A percentile compares a stretch with the other conserved stretches of the same genome.
Conservation (phyloP, 2,113 vertebrate genomes). For the Sinocyclocheilus rhinocerous region DNA sequence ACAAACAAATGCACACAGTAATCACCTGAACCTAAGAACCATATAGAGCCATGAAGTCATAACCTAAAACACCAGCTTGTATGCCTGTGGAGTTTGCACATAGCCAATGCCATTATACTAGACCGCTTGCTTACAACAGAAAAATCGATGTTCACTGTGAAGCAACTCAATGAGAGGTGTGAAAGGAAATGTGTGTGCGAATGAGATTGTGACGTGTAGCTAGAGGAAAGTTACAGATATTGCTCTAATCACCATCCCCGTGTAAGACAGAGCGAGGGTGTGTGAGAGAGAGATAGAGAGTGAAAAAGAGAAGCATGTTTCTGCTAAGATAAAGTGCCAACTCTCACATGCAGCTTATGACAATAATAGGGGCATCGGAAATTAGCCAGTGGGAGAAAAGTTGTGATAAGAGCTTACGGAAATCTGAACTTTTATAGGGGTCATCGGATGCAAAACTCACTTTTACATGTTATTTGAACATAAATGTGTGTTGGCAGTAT, state of each 20-base stretch:
- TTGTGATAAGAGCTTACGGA: neutral
- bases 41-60: neutral
- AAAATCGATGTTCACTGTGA: neutral
- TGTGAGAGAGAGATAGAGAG: conserved; percentile 6
- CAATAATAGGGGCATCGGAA: conserved; percentile 8
- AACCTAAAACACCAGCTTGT: too few species aligned
- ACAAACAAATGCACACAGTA: neutral
- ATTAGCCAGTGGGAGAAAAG: conserved; percentile 29
- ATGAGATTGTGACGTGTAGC: conserved; percentile 34
- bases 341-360: neutral
- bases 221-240: conserved; percentile 25
- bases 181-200: conserved; percentile 54
- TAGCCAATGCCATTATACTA: neutral
- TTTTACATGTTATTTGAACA: too few species aligned
- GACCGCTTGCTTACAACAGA: neutral
- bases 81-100: neutral
- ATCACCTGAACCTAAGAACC: neutral
- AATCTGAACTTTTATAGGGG: neutral
- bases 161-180: conserved; percentile 45
- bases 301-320: conserved; percentile 31
- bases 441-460: too few species aligned
- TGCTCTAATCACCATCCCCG: conserved; percentile 59
- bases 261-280: conserved; percentile 8
- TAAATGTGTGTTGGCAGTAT: too few species aligned
- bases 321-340: conserved; percentile 24